A percentile compares a stretch with the other conserved stretches of the same genome.
These are phyloP conservation scores for Camelus bactrianus DNA, from an alignment of 2,113 vertebrate species.

Conservation along the genomic window DNA sequence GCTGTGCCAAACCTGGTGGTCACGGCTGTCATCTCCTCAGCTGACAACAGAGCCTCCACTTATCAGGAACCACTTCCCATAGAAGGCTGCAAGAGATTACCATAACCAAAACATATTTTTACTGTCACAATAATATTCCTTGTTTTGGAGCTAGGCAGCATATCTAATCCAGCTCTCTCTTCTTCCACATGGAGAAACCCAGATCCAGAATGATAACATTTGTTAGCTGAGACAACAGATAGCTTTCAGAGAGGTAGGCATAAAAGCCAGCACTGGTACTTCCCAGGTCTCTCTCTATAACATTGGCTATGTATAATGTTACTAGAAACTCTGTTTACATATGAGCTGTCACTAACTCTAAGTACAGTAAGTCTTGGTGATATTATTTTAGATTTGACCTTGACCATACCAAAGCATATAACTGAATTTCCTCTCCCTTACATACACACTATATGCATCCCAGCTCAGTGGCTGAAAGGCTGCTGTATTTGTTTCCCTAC, in stretches of 20 bases:
- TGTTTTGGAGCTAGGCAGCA: background rate
- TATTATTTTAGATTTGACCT: conserved; percentile 27
- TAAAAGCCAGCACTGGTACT: background rate
- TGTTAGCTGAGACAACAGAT: background rate
- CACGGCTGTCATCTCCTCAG: background rate
- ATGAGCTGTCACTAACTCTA: background rate
- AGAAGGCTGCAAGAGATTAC: background rate
- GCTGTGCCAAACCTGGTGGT: background rate
- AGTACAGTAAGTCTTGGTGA: background rate
- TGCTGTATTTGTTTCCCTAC: background rate
- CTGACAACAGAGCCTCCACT: background rate
- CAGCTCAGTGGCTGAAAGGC: background rate
- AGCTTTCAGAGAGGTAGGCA: background rate
- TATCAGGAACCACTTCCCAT: background rate
- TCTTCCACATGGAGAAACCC: background rate
- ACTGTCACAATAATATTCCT: background rate
- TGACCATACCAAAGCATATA: background rate
- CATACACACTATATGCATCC: background rate
- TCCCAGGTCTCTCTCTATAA: background rate
- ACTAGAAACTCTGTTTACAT: background rate
- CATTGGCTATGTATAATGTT: background rate
- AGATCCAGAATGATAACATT: background rate
- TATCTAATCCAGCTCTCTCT: background rate
- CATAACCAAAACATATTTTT: background rate
- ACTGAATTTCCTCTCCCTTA: background rate